Percentiles rank a stretch among this genome's conserved stretches.
These are phyloP conservation scores for Heterodera schachtii DNA, from an alignment of 1,140 invertebrate species.

Conservation along the genomic window DNA sequence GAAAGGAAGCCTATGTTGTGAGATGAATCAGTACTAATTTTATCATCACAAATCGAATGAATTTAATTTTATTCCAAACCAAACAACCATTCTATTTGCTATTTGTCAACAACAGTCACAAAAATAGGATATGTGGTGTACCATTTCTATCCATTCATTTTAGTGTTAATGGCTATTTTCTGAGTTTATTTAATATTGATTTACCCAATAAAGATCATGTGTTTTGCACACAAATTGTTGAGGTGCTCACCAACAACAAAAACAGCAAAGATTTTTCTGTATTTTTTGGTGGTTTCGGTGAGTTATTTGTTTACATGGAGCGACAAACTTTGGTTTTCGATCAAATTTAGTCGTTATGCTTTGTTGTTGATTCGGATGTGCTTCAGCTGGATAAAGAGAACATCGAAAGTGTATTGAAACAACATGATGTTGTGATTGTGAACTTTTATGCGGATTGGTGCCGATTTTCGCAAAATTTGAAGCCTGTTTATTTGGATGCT, in stretches of 20 bases:
- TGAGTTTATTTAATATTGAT: too few relatives aligned
- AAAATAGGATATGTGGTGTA: too few relatives aligned
- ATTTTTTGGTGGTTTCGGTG: not conserved
- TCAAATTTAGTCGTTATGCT: not conserved
- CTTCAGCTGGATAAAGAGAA: slow-evolving; percentile 18
- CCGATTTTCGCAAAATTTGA: slow-evolving; percentile 84
- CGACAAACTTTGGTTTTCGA: not conserved
- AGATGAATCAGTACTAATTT: too few relatives aligned
- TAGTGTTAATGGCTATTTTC: too few relatives aligned
- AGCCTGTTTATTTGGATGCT: slow-evolving; percentile 73
- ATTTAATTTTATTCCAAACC: too few relatives aligned
- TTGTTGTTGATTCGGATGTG: slow-evolving; percentile 14
- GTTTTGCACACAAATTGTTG: not conserved
- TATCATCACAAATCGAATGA: too few relatives aligned
- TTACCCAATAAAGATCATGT: not conserved
- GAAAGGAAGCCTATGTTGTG: too few relatives aligned
- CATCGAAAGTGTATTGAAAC: slow-evolving; percentile 13
- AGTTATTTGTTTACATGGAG: not conserved
- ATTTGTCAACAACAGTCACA: too few relatives aligned
- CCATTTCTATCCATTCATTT: too few relatives aligned
- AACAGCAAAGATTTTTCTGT: not conserved
- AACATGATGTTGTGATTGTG: slow-evolving; percentile 84
- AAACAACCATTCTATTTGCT: too few relatives aligned
- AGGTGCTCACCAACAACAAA: not conserved
- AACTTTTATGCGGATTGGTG: slow-evolving; percentile 96